Conservation (phyloP, 2,888 invertebrate species). For the Euzophera pinguis region DNA sequence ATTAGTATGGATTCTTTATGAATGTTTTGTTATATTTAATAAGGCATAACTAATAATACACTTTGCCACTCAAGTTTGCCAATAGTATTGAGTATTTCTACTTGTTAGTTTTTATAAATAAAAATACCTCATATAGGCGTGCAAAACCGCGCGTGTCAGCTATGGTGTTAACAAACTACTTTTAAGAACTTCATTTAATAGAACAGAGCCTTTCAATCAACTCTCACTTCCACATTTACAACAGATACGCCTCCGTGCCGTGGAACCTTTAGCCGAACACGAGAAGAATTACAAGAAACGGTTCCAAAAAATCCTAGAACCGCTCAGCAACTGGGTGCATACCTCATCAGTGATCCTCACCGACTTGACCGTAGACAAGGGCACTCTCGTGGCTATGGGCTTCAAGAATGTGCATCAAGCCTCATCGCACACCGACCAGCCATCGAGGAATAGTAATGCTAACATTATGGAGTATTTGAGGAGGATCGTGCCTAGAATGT, state of each 20-base stretch:
- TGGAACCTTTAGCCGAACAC: slow-evolving; percentile 89
- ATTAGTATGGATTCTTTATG: no score
- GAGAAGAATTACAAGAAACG: slow-evolving; percentile 90
- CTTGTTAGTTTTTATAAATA: no score
- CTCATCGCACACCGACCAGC: slow-evolving; percentile 62
- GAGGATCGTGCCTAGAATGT: slow-evolving; percentile 93
- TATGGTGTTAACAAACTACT: no score
- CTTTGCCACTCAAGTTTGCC: no score
- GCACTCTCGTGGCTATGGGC: slow-evolving; percentile 87
- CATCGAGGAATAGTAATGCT: slow-evolving; percentile 81
- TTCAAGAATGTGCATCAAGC: slow-evolving; percentile 87
- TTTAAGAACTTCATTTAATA: no score
- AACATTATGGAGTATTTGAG: slow-evolving; percentile 93
- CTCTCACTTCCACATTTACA: neutral
- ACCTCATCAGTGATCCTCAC: slow-evolving; percentile 88
- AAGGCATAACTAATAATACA: no score
- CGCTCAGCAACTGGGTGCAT: slow-evolving; percentile 88
- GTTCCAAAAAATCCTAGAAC: slow-evolving; percentile 90
- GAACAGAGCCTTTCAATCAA: no score
- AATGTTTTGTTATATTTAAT: no score
- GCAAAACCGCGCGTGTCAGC: no score
- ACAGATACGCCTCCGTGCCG: slow-evolving; percentile 87
- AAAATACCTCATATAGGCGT: no score
- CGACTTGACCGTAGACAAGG: slow-evolving; percentile 91
- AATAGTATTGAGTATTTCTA: no score